Base-by-base conservation (phyloP, 1,140 invertebrate genomes). In the Magallana ariakensis region DNA sequence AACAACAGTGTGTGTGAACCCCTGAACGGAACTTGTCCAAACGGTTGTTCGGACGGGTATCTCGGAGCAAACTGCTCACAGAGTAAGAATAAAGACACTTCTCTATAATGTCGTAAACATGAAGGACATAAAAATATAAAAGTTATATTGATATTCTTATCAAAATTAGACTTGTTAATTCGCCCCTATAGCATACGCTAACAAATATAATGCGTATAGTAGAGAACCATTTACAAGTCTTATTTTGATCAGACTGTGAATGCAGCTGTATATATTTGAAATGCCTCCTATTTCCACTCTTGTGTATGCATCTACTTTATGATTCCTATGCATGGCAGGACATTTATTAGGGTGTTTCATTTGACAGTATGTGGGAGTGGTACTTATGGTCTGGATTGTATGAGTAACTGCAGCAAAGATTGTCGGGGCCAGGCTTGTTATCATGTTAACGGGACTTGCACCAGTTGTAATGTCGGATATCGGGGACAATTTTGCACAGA, bases 371-470 rank as follows among this genome's bases (percentile, higher is more conserved):
- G 80, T 54, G 15, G 15, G 7, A 54, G 13, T 56, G 80, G 80
- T 82, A 55, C 15, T 54, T 82, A 82, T 54, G 80, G 80, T 13
- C 15, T 46, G 15, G 60, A 53, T 16, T 85, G 83, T 85, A 13
- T 60, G 15, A 13, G 15, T 46, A 85, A 13, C 3, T 85, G 83
- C 54, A 60, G 83, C 3, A 56, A 66, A 26, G 62, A 60, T 66
- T 26, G 4, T 11, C 15, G 46, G 15, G 58, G 57, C 22, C n/a
- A 22, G 8, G 19, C n/a, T n/a, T 85, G 83, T 66, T 46, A 85
- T 56, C 22, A 46, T 7, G 22, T 62, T 10, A 85, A 15, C 46
- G 83, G 83, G 10, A 66, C 16, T 4, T 85, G 83, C 33, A 53
- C 10, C 15, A 22, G 16, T 33, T n/a, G 83, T 56, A 66, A 60